A percentile compares a stretch with the other conserved stretches of the same genome.
Evolutionary conservation across 1,140 invertebrate genomes (phyloP).

Genomic region (Triops cancriformis): DNA sequence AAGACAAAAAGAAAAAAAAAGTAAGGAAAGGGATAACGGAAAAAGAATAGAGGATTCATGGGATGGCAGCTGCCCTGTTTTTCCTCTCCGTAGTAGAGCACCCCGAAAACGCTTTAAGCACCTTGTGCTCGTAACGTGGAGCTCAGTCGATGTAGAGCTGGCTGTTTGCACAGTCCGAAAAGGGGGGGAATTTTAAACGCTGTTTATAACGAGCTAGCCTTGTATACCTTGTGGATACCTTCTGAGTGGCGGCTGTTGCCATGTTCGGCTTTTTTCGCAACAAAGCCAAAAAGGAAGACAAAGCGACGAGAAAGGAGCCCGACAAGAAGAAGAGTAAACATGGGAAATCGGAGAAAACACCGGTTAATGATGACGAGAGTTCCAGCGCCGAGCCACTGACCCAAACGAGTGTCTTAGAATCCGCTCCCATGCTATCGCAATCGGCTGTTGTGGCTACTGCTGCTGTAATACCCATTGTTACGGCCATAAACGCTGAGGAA

Average conservation of each 20-base stretch:
- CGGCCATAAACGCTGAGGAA: not conserved
- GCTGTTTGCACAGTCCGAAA: not conserved
- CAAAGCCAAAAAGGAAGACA: not conserved
- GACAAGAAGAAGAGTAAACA: not conserved
- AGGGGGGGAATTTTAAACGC: not conserved
- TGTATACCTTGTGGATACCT: not conserved
- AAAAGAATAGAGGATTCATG: constrained; percentile 14
- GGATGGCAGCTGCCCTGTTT: constrained; percentile 1
- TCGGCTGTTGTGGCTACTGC: not conserved
- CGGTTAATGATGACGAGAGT: not conserved
- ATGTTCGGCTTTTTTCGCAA: constrained; percentile 1
- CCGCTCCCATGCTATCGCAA: not conserved
- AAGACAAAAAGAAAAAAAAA: not conserved
- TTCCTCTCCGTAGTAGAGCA: not conserved
- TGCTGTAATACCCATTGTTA: not conserved
- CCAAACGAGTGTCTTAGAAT: not conserved
- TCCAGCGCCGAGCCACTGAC: not conserved
- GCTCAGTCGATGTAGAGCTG: constrained; percentile 12
- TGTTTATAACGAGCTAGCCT: not conserved
- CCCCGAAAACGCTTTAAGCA: constrained; percentile 7
- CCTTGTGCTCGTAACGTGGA: not conserved
- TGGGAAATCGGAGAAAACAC: not conserved
- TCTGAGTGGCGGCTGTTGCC: not conserved
- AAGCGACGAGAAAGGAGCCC: not conserved
- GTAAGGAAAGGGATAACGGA: not conserved